Conservation (phyloP, 2,888 invertebrate species). For the Rhyacophila evoluta region DNA sequence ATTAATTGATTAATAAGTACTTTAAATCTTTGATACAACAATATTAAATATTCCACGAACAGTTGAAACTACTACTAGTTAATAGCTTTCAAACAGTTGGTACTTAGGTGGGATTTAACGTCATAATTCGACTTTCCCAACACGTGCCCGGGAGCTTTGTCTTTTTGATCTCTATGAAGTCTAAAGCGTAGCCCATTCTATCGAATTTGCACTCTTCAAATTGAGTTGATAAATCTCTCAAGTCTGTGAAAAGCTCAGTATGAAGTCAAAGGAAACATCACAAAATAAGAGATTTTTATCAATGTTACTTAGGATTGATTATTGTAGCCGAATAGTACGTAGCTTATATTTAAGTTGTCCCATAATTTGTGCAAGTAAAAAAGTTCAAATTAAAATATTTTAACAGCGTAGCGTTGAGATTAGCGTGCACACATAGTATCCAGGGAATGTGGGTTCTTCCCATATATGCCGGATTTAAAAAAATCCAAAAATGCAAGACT, state of each 20-base stretch:
- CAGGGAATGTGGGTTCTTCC: too few species aligned
- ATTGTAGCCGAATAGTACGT: too few species aligned
- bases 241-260: neutral
- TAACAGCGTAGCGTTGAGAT: too few species aligned
- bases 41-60: neutral
- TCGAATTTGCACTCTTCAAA: slow-evolving; percentile 29
- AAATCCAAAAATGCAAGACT: too few species aligned
- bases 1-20: too few species aligned
- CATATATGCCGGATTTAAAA: too few species aligned
- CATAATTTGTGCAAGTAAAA: neutral
- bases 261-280: slow-evolving; percentile 20
- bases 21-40: neutral
- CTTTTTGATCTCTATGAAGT: slow-evolving; percentile 3
- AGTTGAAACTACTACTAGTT: neutral
- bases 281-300: slow-evolving; percentile 6
- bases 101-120: slow-evolving; percentile 9
- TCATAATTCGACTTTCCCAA: slow-evolving; percentile 45
- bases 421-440: too few species aligned
- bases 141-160: slow-evolving; percentile 34
- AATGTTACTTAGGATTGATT: too few species aligned
- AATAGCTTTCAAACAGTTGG: slow-evolving; percentile 1
- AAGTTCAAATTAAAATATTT: neutral
- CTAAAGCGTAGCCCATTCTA: neutral
- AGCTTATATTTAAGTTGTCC: too few species aligned
- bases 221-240: slow-evolving; percentile 23